Evolutionary conservation across 2,113 vertebrate genomes (phyloP).

Genomic region (Actenoides hombroni): DNA sequence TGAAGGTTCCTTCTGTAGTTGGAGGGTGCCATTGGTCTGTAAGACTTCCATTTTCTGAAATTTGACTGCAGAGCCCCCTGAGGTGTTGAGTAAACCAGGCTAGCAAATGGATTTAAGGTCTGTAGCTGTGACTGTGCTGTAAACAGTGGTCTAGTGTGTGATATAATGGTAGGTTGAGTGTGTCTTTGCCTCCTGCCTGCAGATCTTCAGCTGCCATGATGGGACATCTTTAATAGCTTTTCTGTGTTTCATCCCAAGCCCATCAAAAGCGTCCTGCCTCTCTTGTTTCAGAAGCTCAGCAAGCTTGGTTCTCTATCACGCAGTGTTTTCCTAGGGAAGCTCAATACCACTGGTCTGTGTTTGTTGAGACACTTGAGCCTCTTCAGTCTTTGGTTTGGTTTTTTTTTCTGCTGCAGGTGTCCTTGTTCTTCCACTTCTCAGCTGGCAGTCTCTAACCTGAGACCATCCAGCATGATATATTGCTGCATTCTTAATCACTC

Average conservation of each 20-base stretch:
- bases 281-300: not conserved
- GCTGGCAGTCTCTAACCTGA: not conserved
- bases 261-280: not conserved
- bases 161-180: not conserved
- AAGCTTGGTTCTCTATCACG: not conserved
- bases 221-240: not conserved
- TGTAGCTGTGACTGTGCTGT: not conserved
- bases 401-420: not conserved
- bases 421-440: not conserved
- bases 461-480: not conserved
- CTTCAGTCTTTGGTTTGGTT: not conserved
- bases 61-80: not conserved
- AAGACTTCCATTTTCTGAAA: not conserved
- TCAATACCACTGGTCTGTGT: not conserved
- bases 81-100: not conserved
- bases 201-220: not conserved
- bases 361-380: not conserved
- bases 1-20: not conserved
- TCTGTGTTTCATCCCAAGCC: not conserved
- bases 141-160: not conserved
- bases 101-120: not conserved
- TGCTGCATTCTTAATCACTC: not conserved
- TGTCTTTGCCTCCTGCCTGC: not conserved
- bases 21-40: not conserved
- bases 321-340: not conserved